These are phyloP conservation scores for Neuroscelio doddi DNA, from an alignment of 2,888 invertebrate species.

Conservation along the genomic window DNA sequence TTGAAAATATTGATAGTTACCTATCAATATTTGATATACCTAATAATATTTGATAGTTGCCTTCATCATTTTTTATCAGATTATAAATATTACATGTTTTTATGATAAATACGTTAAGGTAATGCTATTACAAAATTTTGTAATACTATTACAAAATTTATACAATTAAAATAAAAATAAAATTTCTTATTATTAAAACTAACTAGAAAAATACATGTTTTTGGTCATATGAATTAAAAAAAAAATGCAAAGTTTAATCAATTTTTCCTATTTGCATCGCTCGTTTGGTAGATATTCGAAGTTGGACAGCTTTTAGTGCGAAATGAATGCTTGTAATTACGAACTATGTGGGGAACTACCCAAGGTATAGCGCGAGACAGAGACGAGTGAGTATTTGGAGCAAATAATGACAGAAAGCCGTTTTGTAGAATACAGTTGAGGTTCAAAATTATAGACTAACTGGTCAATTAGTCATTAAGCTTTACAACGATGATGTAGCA, in stretches of 20 bases:
- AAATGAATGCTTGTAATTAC: constrained; percentile 72
- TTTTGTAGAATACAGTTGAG: constrained; percentile 55
- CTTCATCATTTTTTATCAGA: no score
- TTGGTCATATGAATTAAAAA: constrained; percentile 27
- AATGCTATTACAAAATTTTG: no score
- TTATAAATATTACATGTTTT: no score
- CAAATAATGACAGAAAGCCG: constrained; percentile 52
- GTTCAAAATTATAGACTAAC: constrained; percentile 63
- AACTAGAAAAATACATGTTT: no score
- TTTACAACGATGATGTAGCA: not conserved
- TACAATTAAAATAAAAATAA: no score
- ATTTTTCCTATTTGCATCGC: constrained; percentile 53
- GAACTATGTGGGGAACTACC: constrained; percentile 55
- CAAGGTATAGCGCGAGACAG: constrained; percentile 47
- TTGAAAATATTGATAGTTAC: no score
- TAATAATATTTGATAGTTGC: no score
- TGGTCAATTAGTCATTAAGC: constrained; percentile 53
- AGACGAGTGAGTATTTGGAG: constrained; percentile 49
- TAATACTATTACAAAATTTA: no score
- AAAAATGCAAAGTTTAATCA: constrained; percentile 38
- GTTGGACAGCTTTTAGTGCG: constrained; percentile 69
- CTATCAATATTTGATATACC: no score
- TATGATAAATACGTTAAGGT: no score
- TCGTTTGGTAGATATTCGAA: constrained; percentile 57
- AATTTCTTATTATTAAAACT: no score